Percentiles rank a stretch among this genome's conserved stretches.
Conservation (phyloP, 2,113 vertebrate genomes). For the Corythoichthys haematopterus region DNA sequence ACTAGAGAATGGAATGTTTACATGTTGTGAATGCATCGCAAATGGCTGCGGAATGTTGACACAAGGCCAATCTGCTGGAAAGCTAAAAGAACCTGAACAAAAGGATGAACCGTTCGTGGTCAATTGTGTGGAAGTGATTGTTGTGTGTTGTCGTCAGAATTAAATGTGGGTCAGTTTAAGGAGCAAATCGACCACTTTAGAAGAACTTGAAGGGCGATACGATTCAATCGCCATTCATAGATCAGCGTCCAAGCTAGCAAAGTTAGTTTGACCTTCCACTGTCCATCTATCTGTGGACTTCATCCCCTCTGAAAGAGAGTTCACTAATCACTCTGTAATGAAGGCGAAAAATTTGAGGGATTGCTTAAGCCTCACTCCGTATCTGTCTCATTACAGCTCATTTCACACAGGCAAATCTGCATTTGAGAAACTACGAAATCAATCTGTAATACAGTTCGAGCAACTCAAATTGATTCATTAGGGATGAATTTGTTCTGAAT, state of each 20-base stretch:
- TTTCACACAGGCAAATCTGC: constrained; percentile 16
- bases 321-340: not conserved
- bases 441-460: constrained; percentile 9
- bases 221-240: no score
- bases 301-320: not conserved
- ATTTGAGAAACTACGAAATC: constrained; percentile 14
- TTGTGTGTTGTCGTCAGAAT: no score
- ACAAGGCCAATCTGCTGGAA: not conserved
- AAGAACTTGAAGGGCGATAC: no score
- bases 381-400: constrained; percentile 24
- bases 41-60: constrained; percentile 9
- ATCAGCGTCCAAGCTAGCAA: not conserved
- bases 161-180: no score
- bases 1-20: constrained; percentile 6
- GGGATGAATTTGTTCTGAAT: constrained; percentile 25
- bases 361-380: not conserved
- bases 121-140: not conserved
- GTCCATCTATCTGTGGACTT: not conserved
- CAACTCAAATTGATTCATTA: constrained; percentile 27
- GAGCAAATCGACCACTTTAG: no score
- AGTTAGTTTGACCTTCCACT: not conserved
- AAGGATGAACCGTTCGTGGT: not conserved
- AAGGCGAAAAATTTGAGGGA: not conserved
- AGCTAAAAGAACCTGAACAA: not conserved
- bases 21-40: constrained; percentile 11